These are phyloP conservation scores for Manacus vitellinus DNA, from an alignment of 2,113 vertebrate species.

Conservation along the genomic window DNA sequence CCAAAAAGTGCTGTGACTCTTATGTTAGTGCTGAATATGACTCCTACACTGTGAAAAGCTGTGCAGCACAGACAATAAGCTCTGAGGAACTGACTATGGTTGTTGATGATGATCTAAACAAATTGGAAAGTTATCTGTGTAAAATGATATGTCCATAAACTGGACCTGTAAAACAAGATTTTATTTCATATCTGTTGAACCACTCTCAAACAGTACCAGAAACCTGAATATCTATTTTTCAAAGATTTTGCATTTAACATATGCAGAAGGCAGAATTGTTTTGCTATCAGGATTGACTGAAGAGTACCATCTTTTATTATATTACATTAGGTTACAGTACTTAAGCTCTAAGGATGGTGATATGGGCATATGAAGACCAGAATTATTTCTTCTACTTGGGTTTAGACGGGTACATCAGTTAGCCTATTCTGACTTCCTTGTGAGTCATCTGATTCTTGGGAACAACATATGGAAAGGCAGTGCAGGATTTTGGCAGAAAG, in stretches of 20 bases:
- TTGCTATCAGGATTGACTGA: neutral
- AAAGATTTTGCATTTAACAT: neutral
- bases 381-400: neutral
- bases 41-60: neutral
- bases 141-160: neutral
- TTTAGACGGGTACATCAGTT: neutral
- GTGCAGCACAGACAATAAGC: neutral
- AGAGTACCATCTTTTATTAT: neutral
- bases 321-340: neutral
- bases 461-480: neutral
- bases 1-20: neutral
- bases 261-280: neutral
- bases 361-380: rapidly evolving
- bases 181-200: neutral
- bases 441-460: neutral
- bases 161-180: neutral
- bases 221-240: neutral
- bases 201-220: neutral
- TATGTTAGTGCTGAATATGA: neutral
- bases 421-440: neutral
- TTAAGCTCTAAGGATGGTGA: neutral
- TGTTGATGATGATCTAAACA: neutral
- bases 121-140: neutral
- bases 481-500: neutral
- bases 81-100: too few species aligned